Evolutionary conservation across 2,888 invertebrate species (phyloP), one percentile per base, ranked within the genome.

Genomic region (Villa cingulata): DNA sequence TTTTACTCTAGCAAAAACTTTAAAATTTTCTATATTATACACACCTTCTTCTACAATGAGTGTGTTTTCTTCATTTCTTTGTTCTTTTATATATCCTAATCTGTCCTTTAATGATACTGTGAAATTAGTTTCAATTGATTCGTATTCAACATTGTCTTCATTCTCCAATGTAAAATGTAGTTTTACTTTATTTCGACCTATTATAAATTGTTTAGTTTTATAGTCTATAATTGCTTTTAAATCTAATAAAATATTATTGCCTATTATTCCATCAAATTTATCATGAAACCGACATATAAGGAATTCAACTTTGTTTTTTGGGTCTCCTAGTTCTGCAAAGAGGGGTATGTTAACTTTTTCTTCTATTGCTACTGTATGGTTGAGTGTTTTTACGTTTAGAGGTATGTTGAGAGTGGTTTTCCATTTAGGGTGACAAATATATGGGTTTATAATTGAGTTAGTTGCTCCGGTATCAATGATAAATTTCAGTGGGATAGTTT

Each of bases 351-450:
- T 32, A n/a, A 42, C 16, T 42, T 42, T 20, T 32, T 16, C 12
- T 16, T 15, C 32, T 4, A 34, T 32, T 34, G 20, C n/a, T n/a
- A 36, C 36, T 10, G 36, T 36, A 14, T 36, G 36, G 15, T 39
- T 39, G 12, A 39, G 9, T 12, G 18, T 18, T 39, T 19, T 39
- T 15, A 14, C 10, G 9, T 36, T 12, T 10, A 36, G 12, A 19
- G 38, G 37, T 43, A 37, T 23, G 9, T 37, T 32, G 4, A 37
- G n/a, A 7, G 43, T 10, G 18, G 29, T 38, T 29, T 38, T 20
- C 29, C 38, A 44, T 27, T 38, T 44, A 32, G 38, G 44, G 38
- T 44, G 23, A 37, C 44, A 44, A 4, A 40, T n/a, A 15, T 15
- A 7, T 10, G n/a, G 40, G 10, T 40, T 43, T 4, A 43, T 19